Conservation (phyloP, 2,113 vertebrate genomes). For the Anseranas semipalmata region DNA sequence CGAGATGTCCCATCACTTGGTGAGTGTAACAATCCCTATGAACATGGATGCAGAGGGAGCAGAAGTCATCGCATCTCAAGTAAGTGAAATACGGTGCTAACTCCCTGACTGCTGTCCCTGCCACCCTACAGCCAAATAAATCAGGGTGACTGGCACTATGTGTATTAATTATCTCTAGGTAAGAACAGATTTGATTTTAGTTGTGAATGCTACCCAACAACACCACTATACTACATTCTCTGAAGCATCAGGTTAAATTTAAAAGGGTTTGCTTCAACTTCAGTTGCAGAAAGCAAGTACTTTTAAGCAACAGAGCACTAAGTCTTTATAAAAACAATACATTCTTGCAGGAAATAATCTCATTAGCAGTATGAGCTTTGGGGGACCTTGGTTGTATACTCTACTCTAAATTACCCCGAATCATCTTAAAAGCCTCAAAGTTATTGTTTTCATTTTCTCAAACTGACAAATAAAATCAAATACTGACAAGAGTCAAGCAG, state of each 20-base stretch:
- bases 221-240: background rate
- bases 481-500: background rate
- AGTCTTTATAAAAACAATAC: background rate
- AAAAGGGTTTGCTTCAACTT: background rate
- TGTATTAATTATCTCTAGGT: background rate
- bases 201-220: background rate
- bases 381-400: background rate
- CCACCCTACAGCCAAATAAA: background rate
- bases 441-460: background rate
- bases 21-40: background rate
- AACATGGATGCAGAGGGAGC: background rate
- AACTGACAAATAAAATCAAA: background rate
- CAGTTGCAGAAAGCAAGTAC: background rate
- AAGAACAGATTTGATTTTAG: background rate
- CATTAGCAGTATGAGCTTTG: background rate
- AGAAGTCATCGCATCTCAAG: background rate
- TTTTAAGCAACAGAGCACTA: background rate
- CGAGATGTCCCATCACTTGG: background rate
- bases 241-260: background rate
- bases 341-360: background rate
- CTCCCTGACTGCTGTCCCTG: background rate
- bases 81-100: background rate
- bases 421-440: background rate
- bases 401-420: background rate
- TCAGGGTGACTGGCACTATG: accelerated